phyloP scores from a whole-genome alignment of 2,113 vertebrate genomes.

The Galeopterus variegatus region DNA sequence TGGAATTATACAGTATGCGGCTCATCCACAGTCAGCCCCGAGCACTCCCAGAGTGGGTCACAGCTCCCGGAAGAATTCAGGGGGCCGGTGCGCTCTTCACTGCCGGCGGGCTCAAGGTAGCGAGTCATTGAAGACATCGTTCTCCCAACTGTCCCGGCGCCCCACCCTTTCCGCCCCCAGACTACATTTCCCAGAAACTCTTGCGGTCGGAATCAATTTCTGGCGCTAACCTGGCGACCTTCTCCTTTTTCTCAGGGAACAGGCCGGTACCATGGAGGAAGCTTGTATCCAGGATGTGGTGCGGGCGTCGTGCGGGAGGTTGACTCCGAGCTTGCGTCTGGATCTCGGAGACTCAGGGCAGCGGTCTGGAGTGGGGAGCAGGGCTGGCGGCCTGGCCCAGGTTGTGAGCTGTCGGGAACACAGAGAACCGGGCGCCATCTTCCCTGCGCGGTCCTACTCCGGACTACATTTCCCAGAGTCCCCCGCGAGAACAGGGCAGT shows the following conservation, averaged over 20 bases:
- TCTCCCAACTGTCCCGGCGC: fast-evolving
- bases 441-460: neutral
- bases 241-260: neutral
- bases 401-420: fast-evolving
- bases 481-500: neutral
- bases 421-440: neutral
- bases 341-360: neutral
- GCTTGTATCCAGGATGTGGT: neutral
- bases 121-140: neutral
- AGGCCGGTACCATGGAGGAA: neutral
- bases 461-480: slow-evolving; percentile 80
- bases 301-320: neutral
- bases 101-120: fast-evolving
- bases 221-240: neutral
- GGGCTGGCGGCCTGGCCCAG: too few relatives aligned
- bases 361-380: neutral
- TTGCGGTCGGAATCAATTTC: neutral
- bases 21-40: neutral
- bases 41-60: neutral
- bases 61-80: neutral
- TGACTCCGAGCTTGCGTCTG: neutral
- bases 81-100: neutral
- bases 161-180: neutral
- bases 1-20: neutral
- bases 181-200: slow-evolving; percentile 78